Base-by-base conservation (phyloP, 1,140 invertebrate genomes). In the Dreissena polymorpha region DNA sequence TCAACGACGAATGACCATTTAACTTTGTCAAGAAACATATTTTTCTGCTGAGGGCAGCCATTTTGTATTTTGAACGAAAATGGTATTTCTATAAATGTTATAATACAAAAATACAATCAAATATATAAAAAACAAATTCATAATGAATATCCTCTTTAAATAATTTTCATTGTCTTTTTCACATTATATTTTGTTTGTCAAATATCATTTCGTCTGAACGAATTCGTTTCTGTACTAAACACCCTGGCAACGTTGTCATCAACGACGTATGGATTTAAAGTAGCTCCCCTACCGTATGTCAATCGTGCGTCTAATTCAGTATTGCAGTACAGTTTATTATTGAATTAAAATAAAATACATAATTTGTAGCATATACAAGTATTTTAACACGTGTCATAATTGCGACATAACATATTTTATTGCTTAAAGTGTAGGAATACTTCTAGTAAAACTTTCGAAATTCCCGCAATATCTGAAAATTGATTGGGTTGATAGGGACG, bases 221-320 rank as follows among this genome's bases (percentile, higher is more conserved):
- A 39, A 39, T 39, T 39, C 39, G 39, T 39, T 39, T 39, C 39
- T 39, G 39, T 39, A 39, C 39, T 39, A 39, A 39, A 39, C 39
- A 39, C 60, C 69, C 63, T 86, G 80, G 85, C 77, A 84, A 86
- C 80, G 75, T 86, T 79, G 70, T 86, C 69, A 71, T 63, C 78
- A 72, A 78, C 63, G 25, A 29, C 73, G 55, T n/a, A 14, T 63
- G 12, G 14, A 23, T 39, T 39, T 39, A 74, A 75, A 80, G 70
- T 70, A 81, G 72, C 81, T 53, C 72, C 3, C 0, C 60, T 49
- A 6, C 10, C 25, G 60, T 50, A 5, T n/a, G 50, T 14, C 53
- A 55, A 49, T 49, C 18, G 8, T 7, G 10, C 53, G 53, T 53
- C 14, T 21, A 29, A 73, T 10, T 55, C 14, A 55, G 7, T 3